Conservation (phyloP, 2,113 vertebrate genomes). For the Diadophis punctatus region DNA sequence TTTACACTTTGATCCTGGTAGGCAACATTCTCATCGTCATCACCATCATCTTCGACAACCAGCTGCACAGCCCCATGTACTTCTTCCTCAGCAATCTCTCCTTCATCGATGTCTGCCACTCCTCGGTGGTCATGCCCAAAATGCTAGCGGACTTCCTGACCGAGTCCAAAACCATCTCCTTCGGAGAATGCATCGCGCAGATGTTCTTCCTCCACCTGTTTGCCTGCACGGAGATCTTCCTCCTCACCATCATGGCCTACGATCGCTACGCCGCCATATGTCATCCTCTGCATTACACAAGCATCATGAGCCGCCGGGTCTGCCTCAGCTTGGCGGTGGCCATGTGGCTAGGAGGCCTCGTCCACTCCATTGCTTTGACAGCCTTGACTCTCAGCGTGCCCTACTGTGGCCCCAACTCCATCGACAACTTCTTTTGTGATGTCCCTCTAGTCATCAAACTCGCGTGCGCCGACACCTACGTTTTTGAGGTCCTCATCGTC, state of each 20-base stretch:
- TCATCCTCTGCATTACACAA: conserved; percentile 7
- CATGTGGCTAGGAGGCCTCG: conserved; percentile 3
- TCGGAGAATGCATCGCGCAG: conserved; percentile 10
- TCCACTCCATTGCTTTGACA: neutral
- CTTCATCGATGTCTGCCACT: conserved; percentile 34
- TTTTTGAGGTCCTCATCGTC: conserved; percentile 16
- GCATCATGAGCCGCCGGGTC: neutral
- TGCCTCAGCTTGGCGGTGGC: neutral
- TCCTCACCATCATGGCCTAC: conserved; percentile 34
- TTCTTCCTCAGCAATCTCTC: conserved; percentile 49
- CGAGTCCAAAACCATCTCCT: conserved; percentile 19
- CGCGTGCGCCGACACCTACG: conserved; percentile 4
- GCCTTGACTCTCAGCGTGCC: conserved; percentile 6
- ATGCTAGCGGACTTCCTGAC: conserved; percentile 17
- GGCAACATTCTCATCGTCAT: conserved; percentile 35
- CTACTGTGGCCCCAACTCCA: conserved; percentile 18
- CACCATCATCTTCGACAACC: neutral
- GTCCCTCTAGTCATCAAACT: conserved; percentile 23
- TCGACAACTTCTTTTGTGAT: conserved; percentile 19
- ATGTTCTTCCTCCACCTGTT: conserved; percentile 40
- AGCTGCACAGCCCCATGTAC: conserved; percentile 44
- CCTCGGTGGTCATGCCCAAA: conserved; percentile 24
- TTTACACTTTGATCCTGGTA: conserved; percentile 32
- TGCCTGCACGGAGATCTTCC: conserved; percentile 28
- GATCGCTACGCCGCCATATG: conserved; percentile 27